Conservation (phyloP, 2,888 invertebrate species). For the Acronicta psi region DNA sequence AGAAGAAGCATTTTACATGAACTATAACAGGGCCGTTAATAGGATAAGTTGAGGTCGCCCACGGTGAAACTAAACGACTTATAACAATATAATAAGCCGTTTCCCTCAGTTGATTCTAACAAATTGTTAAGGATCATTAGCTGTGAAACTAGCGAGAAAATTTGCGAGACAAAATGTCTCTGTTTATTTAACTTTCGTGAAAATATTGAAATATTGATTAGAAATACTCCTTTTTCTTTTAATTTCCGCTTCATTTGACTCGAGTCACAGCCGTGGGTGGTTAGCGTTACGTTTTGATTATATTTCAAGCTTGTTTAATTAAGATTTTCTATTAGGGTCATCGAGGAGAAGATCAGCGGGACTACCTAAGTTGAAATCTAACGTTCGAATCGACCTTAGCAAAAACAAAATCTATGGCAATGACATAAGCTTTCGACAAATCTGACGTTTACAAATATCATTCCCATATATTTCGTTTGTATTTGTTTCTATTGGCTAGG, state of each 20-base stretch:
- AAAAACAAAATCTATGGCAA: no score
- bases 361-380: no score
- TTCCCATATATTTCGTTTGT: no score
- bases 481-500: no score
- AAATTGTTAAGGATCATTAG: slow-evolving; percentile 29
- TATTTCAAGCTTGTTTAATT: background rate
- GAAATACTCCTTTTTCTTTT: background rate
- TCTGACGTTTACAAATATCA: no score
- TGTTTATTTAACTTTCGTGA: slow-evolving; percentile 1
- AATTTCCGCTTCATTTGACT: background rate
- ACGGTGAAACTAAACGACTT: slow-evolving; percentile 21
- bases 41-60: slow-evolving; percentile 36
- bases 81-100: slow-evolving; percentile 34
- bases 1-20: background rate
- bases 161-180: slow-evolving; percentile 16
- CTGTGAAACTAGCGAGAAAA: slow-evolving; percentile 34
- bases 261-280: background rate
- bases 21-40: slow-evolving; percentile 25
- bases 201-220: background rate
- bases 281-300: background rate
- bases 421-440: no score
- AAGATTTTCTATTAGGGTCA: no score
- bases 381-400: no score
- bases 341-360: no score
- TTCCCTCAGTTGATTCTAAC: slow-evolving; percentile 37